These are phyloP conservation scores for Dermatemys mawii DNA, from an alignment of 2,113 vertebrate species.

Conservation along the genomic window DNA sequence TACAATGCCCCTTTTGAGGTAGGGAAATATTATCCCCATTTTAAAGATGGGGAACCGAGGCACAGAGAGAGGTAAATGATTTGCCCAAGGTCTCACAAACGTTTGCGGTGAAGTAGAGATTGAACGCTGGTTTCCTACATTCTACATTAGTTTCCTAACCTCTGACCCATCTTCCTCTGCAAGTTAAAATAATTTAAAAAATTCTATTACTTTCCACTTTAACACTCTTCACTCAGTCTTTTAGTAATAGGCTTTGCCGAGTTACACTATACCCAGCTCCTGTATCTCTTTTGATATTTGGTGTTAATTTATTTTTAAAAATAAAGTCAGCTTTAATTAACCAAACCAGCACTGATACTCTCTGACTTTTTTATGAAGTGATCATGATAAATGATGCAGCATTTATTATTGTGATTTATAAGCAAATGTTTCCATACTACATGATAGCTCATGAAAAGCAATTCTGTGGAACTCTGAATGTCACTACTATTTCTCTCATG, in stretches of 20 bases:
- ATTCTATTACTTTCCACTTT: background rate
- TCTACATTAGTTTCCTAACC: background rate
- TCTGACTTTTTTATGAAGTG: background rate
- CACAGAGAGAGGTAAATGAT: background rate
- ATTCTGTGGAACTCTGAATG: background rate
- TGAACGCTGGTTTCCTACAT: background rate
- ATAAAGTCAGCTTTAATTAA: background rate
- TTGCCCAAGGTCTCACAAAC: background rate
- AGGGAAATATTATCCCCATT: background rate
- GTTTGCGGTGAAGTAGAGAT: background rate
- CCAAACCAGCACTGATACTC: background rate
- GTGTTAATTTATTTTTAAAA: slow-evolving; percentile 4
- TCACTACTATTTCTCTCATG: background rate
- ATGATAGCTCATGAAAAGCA: background rate
- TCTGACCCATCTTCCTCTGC: background rate
- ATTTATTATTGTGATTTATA: background rate
- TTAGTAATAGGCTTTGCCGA: background rate
- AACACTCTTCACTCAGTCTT: background rate
- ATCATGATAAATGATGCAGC: background rate
- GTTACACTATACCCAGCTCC: background rate
- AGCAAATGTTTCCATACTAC: background rate
- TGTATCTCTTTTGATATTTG: background rate
- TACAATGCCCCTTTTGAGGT: background rate
- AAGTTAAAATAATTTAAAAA: background rate
- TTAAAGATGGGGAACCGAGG: background rate